phyloP scores from a whole-genome alignment of 2,113 vertebrate species.

The Anguilla rostrata region DNA sequence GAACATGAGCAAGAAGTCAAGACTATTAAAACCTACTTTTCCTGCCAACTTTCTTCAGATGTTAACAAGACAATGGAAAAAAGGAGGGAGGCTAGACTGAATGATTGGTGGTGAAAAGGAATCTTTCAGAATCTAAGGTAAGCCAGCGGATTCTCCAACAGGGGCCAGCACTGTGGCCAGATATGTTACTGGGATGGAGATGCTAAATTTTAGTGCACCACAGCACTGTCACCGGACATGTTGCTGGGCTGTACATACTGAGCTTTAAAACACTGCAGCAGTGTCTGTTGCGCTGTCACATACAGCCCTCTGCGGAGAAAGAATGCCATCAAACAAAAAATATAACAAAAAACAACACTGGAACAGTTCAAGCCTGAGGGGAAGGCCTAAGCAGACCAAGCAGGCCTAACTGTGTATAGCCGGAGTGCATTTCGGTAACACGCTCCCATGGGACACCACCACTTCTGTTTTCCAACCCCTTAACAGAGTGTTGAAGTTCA shows the following conservation, averaged over 20 bases:
- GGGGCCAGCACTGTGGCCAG: too few species aligned
- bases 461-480: constrained; percentile 10
- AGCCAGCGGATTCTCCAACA: background rate
- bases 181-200: background rate
- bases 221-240: background rate
- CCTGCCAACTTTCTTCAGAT: background rate
- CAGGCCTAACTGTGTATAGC: background rate
- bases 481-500: constrained; percentile 38
- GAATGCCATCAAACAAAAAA: background rate
- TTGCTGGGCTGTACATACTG: background rate
- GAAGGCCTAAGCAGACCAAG: background rate
- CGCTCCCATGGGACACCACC: constrained; percentile 3
- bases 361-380: constrained; percentile 4
- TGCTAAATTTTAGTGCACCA: background rate
- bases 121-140: background rate
- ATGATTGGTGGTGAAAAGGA: background rate
- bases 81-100: background rate
- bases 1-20: background rate
- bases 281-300: background rate
- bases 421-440: background rate
- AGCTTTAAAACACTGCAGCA: background rate
- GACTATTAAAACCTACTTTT: constrained; percentile 15
- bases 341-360: background rate
- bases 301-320: background rate
- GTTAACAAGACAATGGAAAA: background rate